phyloP scores from a whole-genome alignment of 2,797 vertebrate genomes.

The Sorex maritimensis region DNA sequence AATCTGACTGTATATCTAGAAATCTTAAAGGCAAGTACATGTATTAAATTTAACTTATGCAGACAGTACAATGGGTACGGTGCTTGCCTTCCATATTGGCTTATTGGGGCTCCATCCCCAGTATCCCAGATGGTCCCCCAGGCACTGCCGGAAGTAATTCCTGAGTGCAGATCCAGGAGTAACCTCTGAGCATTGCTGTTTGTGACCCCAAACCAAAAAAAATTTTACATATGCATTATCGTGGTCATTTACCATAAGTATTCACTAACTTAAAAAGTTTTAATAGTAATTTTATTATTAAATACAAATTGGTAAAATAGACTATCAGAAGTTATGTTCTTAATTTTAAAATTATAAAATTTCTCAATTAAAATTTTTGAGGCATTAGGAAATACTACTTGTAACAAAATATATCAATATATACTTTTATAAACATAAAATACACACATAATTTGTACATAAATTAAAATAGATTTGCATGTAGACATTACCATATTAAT shows the following conservation, averaged over 20 bases:
- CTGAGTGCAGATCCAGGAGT: too few relatives aligned
- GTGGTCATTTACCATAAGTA: not conserved
- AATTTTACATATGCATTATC: not conserved
- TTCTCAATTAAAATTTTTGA: not conserved
- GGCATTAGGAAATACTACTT: not conserved
- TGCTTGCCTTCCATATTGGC: too few relatives aligned
- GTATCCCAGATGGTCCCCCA: too few relatives aligned
- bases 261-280: conserved; percentile 11
- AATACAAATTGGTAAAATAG: not conserved
- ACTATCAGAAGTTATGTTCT: conserved; percentile 17
- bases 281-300: too few relatives aligned
- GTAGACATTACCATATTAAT: not conserved
- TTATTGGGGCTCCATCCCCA: too few relatives aligned
- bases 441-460: not conserved
- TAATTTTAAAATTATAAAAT: not conserved
- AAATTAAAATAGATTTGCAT: not conserved
- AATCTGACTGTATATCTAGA: not conserved
- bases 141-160: too few relatives aligned
- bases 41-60: not conserved
- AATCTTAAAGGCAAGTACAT: not conserved
- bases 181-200: too few relatives aligned
- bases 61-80: too few relatives aligned
- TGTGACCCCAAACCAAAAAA: not conserved
- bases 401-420: not conserved
- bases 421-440: not conserved